Percentiles rank a stretch among this genome's conserved stretches.
These are phyloP conservation scores for Sphinx pinastri DNA, from an alignment of 2,888 invertebrate genomes.

Conservation along the genomic window DNA sequence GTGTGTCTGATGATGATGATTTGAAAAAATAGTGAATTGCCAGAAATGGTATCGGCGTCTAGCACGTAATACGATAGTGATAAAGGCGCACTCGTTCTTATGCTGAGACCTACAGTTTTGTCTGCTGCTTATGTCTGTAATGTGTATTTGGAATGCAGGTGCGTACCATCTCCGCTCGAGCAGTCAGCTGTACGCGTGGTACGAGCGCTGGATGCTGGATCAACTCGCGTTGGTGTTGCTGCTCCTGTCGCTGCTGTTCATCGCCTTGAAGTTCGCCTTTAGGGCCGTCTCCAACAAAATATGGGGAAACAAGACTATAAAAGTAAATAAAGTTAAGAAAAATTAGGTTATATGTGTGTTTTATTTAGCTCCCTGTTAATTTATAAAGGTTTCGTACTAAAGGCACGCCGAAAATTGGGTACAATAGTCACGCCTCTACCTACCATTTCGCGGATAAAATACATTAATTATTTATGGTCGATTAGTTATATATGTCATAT, in stretches of 20 bases:
- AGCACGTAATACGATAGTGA: too few relatives aligned
- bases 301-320: conserved; percentile 5
- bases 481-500: too few relatives aligned
- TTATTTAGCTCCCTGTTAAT: neutral
- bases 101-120: too few relatives aligned
- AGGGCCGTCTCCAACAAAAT: neutral
- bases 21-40: too few relatives aligned
- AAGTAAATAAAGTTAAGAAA: conserved; percentile 30
- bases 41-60: too few relatives aligned
- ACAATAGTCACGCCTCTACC: too few relatives aligned
- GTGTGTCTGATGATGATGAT: too few relatives aligned
- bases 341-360: conserved; percentile 22
- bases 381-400: too few relatives aligned
- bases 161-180: conserved; percentile 59
- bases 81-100: too few relatives aligned
- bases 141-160: conserved; percentile 43
- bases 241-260: conserved; percentile 34
- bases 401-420: too few relatives aligned
- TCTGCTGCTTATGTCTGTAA: neutral
- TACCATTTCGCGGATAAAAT: too few relatives aligned
- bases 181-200: conserved; percentile 53
- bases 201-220: conserved; percentile 59
- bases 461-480: too few relatives aligned
- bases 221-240: conserved; percentile 43
- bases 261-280: conserved; percentile 35